phyloP scores from a whole-genome alignment of 2,888 invertebrate genomes.

The Cordylochernes scorpioides region DNA sequence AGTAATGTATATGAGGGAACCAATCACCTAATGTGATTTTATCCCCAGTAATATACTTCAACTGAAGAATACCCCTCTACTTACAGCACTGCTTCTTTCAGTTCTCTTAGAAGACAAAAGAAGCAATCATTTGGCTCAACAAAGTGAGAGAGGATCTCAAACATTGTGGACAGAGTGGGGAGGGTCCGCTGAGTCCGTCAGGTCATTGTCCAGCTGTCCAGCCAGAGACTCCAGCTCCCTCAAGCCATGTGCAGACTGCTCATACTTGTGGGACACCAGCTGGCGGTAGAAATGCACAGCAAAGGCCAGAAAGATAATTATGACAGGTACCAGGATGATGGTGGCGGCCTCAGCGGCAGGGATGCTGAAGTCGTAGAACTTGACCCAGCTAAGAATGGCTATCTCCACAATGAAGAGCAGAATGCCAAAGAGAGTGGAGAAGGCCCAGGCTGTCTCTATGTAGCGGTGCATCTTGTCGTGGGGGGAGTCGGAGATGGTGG shows the following conservation, averaged over 20 bases:
- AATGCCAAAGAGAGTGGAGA: conserved; percentile 68
- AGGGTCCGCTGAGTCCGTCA: too few species aligned
- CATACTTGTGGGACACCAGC: conserved; percentile 47
- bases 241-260: conserved; percentile 18
- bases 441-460: conserved; percentile 78
- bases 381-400: conserved; percentile 75
- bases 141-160: too few species aligned
- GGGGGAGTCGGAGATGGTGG: conserved; percentile 21
- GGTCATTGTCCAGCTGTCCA: too few species aligned
- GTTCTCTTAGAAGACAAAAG: too few species aligned
- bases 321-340: conserved; percentile 58
- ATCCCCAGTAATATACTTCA: too few species aligned
- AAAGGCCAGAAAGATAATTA: conserved; percentile 61
- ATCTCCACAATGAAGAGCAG: conserved; percentile 63
- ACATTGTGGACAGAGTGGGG: too few species aligned
- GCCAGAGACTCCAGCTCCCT: conserved; percentile 17
- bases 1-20: too few species aligned
- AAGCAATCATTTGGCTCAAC: too few species aligned
- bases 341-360: conserved; percentile 46
- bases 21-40: too few species aligned
- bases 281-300: conserved; percentile 74
- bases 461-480: conserved; percentile 28
- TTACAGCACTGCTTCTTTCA: too few species aligned
- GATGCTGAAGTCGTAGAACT: conserved; percentile 42
- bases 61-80: too few species aligned